Percentiles rank a stretch among this genome's conserved stretches.
phyloP scores from a whole-genome alignment of 2,113 vertebrate genomes.

The Callochromis pleurospilus region DNA sequence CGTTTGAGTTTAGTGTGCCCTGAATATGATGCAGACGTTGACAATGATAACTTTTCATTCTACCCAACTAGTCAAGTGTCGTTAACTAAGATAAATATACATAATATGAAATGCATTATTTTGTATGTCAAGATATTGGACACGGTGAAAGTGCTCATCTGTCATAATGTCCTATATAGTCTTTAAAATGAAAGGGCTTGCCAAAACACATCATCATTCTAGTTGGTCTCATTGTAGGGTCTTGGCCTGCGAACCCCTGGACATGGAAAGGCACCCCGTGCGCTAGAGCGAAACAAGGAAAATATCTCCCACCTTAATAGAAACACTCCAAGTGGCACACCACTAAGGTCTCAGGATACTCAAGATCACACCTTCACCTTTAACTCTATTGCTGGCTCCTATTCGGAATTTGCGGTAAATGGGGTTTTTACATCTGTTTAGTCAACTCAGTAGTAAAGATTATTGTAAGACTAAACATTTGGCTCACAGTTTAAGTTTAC shows the following conservation, averaged over 20 bases:
- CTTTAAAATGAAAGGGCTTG: background rate
- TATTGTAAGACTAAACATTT: background rate
- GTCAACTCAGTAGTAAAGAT: background rate
- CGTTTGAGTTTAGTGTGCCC: background rate
- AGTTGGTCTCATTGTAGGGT: conserved; percentile 35
- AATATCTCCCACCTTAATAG: conserved; percentile 75
- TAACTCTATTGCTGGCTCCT: conserved; percentile 87
- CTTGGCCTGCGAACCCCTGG: conserved; percentile 61
- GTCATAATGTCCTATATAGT: background rate
- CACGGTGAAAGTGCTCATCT: background rate
- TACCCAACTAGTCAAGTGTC: background rate
- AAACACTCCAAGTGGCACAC: conserved; percentile 76
- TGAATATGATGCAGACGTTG: background rate
- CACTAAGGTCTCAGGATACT: conserved; percentile 69
- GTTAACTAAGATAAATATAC: background rate
- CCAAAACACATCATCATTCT: background rate
- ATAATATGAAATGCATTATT: background rate
- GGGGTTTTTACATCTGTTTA: conserved; percentile 46
- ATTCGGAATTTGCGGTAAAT: conserved; percentile 95
- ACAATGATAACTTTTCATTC: background rate
- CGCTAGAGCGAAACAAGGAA: conserved; percentile 83
- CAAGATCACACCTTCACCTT: conserved; percentile 82
- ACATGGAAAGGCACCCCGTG: conserved; percentile 57
- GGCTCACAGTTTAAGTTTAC: background rate
- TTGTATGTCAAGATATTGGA: background rate